Evolutionary conservation across 2,888 invertebrate species (phyloP), one percentile per base, ranked within the genome.

Genomic region (Dinocampus coccinellae): DNA sequence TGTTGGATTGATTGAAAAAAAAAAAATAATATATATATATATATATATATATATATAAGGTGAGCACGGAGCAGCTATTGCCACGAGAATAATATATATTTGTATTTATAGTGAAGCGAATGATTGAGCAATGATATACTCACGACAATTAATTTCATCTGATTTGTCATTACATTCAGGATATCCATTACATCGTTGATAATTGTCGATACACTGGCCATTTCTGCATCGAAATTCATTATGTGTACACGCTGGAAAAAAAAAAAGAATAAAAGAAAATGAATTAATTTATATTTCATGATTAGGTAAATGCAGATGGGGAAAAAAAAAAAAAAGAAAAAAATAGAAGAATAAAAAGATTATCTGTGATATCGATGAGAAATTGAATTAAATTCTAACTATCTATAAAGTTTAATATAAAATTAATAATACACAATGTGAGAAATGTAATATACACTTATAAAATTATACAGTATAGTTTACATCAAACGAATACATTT

Each of bases 91-190:
- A 52, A 39, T 29, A 29, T 33, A 22, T 39, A 9, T 13, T 26
- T 10, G 11, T 20, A 47, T 63, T 52, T 16, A 26, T 47, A 29
- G 13, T 20, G 22, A 68, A 65, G 36, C 26, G 13, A 57, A 68
- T 7, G n/a, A 42, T n/a, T 26, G 52, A 73, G 57, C 26, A 22
- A 22, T 29, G 22, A 29, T 34, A 33, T 81, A 85, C 85, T 86
- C 78, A 91, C 92, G 90, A 88, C 94, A 94, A 76, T 90, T 90
- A 69, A 77, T 61, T 85, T 93, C 93, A 83, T 93, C 93, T 29
- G 91, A 90, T 61, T 88, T 88, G 76, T 92, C 92, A 29, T 83
- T 81, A 81, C 93, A 93, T 76, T 93, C 90, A 16, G 53, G 58
- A 3, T 80, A 64, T 36, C 88, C 88, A 80, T 93, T 89, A 85